Percentiles rank a stretch among this genome's conserved stretches.
Evolutionary conservation across 92 coral and sea anemone species (phyloP).

Genomic region (Heliopora coerulea): DNA sequence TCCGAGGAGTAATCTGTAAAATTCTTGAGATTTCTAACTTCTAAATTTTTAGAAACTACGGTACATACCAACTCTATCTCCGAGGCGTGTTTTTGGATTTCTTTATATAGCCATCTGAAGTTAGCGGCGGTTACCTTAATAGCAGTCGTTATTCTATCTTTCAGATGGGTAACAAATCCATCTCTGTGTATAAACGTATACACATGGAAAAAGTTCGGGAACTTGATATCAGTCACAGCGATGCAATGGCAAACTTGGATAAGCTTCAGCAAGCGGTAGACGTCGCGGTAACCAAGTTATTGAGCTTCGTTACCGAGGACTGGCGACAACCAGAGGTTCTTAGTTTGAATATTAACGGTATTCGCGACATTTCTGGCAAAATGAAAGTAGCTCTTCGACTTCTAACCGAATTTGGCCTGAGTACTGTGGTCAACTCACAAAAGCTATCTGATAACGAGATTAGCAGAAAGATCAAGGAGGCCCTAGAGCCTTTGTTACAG

Average conservation of each 20-base stretch:
- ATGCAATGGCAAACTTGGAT: conserved; percentile 70
- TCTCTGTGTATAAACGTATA: conserved; percentile 69
- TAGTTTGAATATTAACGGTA: conserved; percentile 70
- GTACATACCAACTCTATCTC: too few relatives aligned
- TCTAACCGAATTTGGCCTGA: conserved; percentile 88
- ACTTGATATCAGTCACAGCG: conserved; percentile 60
- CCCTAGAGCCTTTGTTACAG: conserved; percentile 83
- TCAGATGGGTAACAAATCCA: too few relatives aligned
- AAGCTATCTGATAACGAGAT: conserved; percentile 61
- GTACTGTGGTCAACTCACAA: conserved; percentile 76
- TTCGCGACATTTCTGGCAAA: conserved; percentile 88
- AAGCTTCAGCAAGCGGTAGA: conserved; percentile 95
- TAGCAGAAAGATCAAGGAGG: conserved; percentile 72
- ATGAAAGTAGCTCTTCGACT: conserved; percentile 89
- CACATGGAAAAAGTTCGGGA: conserved; percentile 94
- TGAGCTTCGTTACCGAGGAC: conserved; percentile 80
- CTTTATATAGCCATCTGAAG: too few relatives aligned
- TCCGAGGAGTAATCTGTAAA: too few relatives aligned
- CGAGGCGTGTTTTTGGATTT: too few relatives aligned
- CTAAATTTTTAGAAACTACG: too few relatives aligned
- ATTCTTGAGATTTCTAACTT: too few relatives aligned
- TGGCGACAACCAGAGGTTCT: conserved; percentile 83
- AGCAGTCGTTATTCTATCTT: too few relatives aligned
- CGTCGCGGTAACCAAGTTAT: conserved; percentile 71
- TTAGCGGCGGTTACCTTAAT: too few relatives aligned